Evolutionary conservation across 2,888 invertebrate genomes (phyloP).

Genomic region (Ectobius pallidus): DNA sequence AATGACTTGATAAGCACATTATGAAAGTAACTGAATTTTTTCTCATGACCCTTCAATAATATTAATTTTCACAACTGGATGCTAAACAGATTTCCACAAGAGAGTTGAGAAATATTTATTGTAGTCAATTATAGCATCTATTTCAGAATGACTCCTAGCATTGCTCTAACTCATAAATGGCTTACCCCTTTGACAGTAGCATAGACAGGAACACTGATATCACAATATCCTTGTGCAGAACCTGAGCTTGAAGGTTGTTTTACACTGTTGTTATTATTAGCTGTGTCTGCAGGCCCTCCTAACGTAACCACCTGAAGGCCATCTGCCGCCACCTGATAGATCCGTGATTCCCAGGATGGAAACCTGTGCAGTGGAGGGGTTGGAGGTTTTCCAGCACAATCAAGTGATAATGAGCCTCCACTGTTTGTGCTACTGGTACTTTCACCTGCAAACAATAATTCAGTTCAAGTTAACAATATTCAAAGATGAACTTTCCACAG

Average conservation of each 20-base stretch:
- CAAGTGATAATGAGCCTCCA: constrained; percentile 41
- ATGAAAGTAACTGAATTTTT: too few species aligned
- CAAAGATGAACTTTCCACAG: too few species aligned
- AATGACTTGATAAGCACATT: too few species aligned
- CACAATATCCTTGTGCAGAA: constrained; percentile 79
- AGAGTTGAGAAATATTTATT: too few species aligned
- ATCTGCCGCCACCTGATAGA: constrained; percentile 75
- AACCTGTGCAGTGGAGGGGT: constrained; percentile 91
- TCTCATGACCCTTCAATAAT: too few species aligned
- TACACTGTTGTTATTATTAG: constrained; percentile 46
- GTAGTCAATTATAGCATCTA: too few species aligned
- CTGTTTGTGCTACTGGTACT: constrained; percentile 46
- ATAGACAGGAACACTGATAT: constrained; percentile 92
- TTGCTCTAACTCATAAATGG: too few species aligned
- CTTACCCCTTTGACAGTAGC: constrained; percentile 92
- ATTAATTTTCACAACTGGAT: too few species aligned
- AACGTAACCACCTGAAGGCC: constrained; percentile 50
- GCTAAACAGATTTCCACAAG: too few species aligned
- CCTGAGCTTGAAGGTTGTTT: constrained; percentile 38
- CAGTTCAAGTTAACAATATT: too few species aligned
- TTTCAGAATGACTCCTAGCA: too few species aligned
- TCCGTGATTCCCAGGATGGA: constrained; percentile 95
- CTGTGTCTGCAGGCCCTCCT: constrained; percentile 46
- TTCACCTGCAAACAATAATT: constrained; percentile 41
- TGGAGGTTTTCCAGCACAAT: constrained; percentile 64